Percentiles rank a stretch among this genome's conserved stretches.
phyloP scores from a whole-genome alignment of 2,797 vertebrate species.

The Ctenopoma kingsleyae region DNA sequence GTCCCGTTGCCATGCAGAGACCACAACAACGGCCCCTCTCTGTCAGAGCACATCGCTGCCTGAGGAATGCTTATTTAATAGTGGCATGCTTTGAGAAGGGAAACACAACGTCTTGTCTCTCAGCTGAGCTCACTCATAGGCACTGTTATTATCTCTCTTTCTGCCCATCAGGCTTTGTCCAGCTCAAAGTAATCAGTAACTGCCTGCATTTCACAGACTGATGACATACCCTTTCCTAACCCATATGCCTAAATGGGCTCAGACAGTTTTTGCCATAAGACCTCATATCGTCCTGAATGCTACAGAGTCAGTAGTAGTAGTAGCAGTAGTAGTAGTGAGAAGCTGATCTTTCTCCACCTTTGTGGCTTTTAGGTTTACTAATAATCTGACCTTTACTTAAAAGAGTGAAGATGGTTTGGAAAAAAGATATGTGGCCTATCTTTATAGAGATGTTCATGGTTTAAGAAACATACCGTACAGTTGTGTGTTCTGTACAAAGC shows the following conservation, averaged over 20 bases:
- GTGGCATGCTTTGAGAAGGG: conserved; percentile 65
- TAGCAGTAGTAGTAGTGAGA: conserved; percentile 6
- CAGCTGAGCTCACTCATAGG: conserved; percentile 62
- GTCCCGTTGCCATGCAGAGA: conserved; percentile 75
- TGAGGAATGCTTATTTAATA: conserved; percentile 78
- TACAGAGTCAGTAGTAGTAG: conserved; percentile 10
- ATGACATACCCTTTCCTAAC: conserved; percentile 43
- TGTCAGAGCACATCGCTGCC: conserved; percentile 66
- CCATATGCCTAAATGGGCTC: conserved; percentile 26
- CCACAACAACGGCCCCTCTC: conserved; percentile 79
- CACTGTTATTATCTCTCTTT: conserved; percentile 25
- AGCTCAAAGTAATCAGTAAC: conserved; percentile 42
- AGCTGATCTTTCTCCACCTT: conserved; percentile 20
- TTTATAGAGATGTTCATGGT: conserved; percentile 11
- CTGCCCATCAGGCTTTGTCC: conserved; percentile 35
- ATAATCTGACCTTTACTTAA: conserved; percentile 20
- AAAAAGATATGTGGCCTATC: conserved; percentile 4
- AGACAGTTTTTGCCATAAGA: conserved; percentile 19
- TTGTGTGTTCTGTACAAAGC: conserved; percentile 23
- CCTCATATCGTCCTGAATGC: conserved; percentile 15
- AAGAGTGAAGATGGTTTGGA: background rate
- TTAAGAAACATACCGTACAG: conserved; percentile 22
- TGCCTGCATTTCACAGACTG: conserved; percentile 35
- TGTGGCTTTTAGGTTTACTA: conserved; percentile 17
- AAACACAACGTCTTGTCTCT: conserved; percentile 66